A percentile compares a stretch with the other conserved stretches of the same genome.
These are phyloP conservation scores for Orthosia cruda DNA, from an alignment of 2,888 invertebrate species.

Conservation along the genomic window DNA sequence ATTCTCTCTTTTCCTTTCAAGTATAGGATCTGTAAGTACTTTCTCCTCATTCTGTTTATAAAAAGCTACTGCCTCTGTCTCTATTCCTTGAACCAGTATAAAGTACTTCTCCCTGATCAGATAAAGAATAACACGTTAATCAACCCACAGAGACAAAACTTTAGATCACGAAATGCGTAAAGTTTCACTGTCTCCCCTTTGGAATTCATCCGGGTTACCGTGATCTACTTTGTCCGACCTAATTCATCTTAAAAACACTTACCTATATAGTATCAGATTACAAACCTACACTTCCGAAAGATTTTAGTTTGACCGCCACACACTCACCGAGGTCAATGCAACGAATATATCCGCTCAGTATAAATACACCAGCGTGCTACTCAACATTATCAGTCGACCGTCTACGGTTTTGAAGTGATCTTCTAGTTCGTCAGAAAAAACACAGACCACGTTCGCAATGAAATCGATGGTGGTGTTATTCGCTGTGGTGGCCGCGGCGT, in stretches of 20 bases:
- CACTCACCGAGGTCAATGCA: slow-evolving; percentile 84
- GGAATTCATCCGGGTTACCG: background rate
- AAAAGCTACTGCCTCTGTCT: background rate
- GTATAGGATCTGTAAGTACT: too few species aligned
- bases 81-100: background rate
- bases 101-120: too few species aligned
- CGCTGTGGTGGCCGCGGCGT: too few species aligned
- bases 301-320: slow-evolving; percentile 80
- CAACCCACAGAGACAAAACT: background rate
- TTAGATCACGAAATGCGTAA: background rate
- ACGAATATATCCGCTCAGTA: slow-evolving; percentile 85
- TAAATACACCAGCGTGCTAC: slow-evolving; percentile 82
- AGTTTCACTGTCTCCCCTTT: background rate
- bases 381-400: too few species aligned
- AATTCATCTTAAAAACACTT: background rate
- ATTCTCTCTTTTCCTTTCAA: too few species aligned
- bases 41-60: background rate
- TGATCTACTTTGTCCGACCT: slow-evolving; percentile 2
- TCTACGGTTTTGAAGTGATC: too few species aligned
- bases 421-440: too few species aligned
- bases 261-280: background rate
- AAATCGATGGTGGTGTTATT: too few species aligned
- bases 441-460: too few species aligned
- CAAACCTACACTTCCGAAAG: slow-evolving; percentile 43
- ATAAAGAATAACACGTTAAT: background rate